Evolutionary conservation across 2,113 vertebrate species (phyloP).

Genomic region (Rhinichthys klamathensis): DNA sequence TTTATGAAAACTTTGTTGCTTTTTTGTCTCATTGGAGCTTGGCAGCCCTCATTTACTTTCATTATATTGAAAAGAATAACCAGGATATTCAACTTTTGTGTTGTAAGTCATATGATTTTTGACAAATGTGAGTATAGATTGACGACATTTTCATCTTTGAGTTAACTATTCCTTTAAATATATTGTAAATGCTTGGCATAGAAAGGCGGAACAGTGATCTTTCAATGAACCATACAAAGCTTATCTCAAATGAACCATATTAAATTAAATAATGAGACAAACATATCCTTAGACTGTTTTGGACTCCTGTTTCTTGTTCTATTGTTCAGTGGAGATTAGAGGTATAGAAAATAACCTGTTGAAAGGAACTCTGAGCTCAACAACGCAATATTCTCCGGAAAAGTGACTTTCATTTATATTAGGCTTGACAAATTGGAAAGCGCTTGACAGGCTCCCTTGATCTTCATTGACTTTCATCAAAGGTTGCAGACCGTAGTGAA

Average conservation of each 20-base stretch:
- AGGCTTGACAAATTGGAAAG: constrained; percentile 76
- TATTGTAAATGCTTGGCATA: neutral
- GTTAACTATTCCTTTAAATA: neutral
- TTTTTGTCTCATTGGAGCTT: too few relatives aligned
- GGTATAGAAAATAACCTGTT: constrained; percentile 59
- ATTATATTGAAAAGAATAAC: neutral
- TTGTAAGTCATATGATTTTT: neutral
- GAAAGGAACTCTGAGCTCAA: constrained; percentile 63
- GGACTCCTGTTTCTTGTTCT: neutral
- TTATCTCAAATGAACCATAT: neutral
- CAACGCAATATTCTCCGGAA: constrained; percentile 69
- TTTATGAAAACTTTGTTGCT: too few relatives aligned
- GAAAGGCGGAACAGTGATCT: neutral
- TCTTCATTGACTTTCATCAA: constrained; percentile 80
- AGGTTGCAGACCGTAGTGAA: constrained; percentile 70
- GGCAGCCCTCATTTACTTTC: neutral
- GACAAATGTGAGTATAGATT: neutral
- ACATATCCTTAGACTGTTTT: neutral
- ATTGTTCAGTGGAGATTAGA: constrained; percentile 48
- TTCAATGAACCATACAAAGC: neutral
- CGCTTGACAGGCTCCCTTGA: constrained; percentile 78
- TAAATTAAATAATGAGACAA: too few relatives aligned
- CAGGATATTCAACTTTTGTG: neutral
- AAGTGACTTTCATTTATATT: constrained; percentile 72
- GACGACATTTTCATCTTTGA: too few relatives aligned